Conservation (phyloP, 2,113 vertebrate species). For the Columba livia region DNA sequence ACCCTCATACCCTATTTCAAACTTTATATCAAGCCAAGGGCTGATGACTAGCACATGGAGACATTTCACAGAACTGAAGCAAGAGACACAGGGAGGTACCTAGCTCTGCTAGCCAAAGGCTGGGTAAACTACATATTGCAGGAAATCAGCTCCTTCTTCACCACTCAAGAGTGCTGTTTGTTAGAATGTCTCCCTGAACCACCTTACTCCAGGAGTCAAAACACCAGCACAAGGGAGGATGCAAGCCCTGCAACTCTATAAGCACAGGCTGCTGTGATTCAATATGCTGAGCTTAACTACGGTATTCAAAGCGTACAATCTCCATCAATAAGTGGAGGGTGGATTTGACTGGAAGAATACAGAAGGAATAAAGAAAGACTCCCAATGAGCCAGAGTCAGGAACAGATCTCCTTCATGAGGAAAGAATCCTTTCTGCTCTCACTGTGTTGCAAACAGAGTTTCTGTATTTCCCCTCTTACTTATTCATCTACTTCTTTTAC, state of each 20-base stretch:
- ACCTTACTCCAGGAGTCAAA: neutral
- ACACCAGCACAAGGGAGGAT: neutral
- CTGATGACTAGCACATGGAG: neutral
- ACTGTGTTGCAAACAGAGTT: neutral
- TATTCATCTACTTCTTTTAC: neutral
- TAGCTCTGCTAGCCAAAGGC: neutral
- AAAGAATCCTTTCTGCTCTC: neutral
- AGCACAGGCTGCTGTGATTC: neutral
- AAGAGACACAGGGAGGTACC: accelerated
- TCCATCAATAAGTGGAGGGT: accelerated
- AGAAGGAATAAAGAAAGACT: neutral
- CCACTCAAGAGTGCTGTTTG: neutral
- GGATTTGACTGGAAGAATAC: neutral
- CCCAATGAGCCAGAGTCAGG: neutral
- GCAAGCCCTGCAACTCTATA: neutral
- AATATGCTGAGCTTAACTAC: neutral
- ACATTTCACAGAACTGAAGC: neutral
- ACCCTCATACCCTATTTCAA: neutral
- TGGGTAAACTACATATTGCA: neutral
- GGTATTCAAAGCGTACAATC: neutral
- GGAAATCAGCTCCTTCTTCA: neutral
- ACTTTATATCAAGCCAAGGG: neutral
- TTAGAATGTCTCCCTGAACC: neutral
- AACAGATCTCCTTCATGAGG: neutral
- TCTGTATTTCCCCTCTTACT: neutral